Evolutionary conservation across 1,140 invertebrate genomes (phyloP).

Genomic region (Littorina saxatilis): DNA sequence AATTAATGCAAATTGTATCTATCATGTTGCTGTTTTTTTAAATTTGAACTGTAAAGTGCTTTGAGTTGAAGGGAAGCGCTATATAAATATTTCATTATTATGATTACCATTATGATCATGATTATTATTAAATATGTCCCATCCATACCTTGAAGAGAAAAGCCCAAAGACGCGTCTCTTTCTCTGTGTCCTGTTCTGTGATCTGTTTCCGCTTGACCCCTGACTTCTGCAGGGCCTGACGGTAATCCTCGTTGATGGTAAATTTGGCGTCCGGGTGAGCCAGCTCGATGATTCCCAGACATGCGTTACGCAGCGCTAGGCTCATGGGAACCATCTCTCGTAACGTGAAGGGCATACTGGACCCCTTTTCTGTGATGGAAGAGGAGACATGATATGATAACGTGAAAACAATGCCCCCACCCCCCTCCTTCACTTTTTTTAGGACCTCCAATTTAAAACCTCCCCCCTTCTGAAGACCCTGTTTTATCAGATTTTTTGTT

Average conservation of each 20-base stretch:
- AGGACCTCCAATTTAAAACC: too few species aligned
- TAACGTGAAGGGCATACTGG: conserved; percentile 77
- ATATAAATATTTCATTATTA: too few species aligned
- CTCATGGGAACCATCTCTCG: conserved; percentile 76
- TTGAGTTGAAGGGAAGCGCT: too few species aligned
- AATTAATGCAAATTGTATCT: too few species aligned
- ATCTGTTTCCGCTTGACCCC: conserved; percentile 50
- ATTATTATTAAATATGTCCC: too few species aligned
- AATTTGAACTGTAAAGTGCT: too few species aligned
- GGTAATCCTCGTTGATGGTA: conserved; percentile 73
- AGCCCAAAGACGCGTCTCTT: conserved; percentile 76
- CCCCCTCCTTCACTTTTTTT: too few species aligned
- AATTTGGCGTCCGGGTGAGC: conserved; percentile 90
- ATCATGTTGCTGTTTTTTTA: too few species aligned
- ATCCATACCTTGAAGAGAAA: conserved; percentile 80
- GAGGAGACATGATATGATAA: background rate
- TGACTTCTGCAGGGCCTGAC: conserved; percentile 60
- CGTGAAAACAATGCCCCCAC: too few species aligned
- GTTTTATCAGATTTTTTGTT: too few species aligned
- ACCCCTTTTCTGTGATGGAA: conserved; percentile 62
- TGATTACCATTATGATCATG: too few species aligned
- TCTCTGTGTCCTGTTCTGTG: conserved; percentile 48
- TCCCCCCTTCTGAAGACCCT: too few species aligned
- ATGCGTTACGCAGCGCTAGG: conserved; percentile 81
- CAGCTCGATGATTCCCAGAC: conserved; percentile 91